Base-by-base conservation (phyloP, 2,797 vertebrate species). In the Rhinophrynus dorsalis region DNA sequence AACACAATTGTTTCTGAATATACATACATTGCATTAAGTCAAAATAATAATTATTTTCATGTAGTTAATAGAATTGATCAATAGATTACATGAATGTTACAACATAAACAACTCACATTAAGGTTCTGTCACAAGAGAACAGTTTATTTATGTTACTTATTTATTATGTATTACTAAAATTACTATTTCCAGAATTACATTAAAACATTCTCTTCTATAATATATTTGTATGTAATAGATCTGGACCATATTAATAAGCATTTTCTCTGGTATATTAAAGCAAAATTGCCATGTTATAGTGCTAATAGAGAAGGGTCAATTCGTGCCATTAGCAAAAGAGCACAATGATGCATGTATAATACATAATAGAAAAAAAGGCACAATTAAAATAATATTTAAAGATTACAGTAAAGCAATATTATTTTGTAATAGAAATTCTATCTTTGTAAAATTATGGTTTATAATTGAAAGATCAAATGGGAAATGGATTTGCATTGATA, bases 31-130 rank as follows among this genome's bases (percentile, higher is more conserved):
- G 40, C 64, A 45, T 15, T 32, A n/a, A 33, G 38, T 67, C 52
- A 44, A 13, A 15, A 45, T 67, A 12, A 23, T 33, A 67, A 67
- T 57, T 42, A 67, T 57, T 57, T 21, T 40, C 47, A 52, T 9
- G 29, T 47, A 57, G 29, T 56, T 27, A 56, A 45, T 27, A 52
- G 21, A 58, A 58, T 11, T 56, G 42, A 47, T 67, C 50, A 21
- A 58, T 68, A 50, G 57, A 33, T 58, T 50, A 54, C 55, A 59
- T 48, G 30, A 58, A 44, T 59, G 42, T 40, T 50, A 45, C 20
- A 40, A 9, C 1, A 68, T 50, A 68, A 58, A 68, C 23, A 68
- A 33, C 17, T 50, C 32, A 38, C 33, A 68, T 29, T 29, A 23
- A 23, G 32, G 18, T 47, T 58, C 55, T 58, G 42, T 59, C 33